Evolutionary conservation across 2,113 vertebrate genomes (phyloP), one percentile per base, ranked within the genome.

Genomic region (Esox niger): DNA sequence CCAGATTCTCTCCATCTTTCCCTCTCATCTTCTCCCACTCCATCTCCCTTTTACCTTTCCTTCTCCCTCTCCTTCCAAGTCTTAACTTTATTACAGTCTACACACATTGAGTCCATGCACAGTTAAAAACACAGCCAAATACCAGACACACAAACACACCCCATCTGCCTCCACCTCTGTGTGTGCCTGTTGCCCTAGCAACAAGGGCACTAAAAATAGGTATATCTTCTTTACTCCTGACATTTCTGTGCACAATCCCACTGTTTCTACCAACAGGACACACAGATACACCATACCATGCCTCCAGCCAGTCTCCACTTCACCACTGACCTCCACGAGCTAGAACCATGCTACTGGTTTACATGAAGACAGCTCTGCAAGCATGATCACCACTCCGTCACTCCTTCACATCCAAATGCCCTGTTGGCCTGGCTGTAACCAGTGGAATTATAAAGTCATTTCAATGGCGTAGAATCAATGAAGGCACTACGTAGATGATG

Each of bases 201-300:
- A 92, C 91, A 91, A 83, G 84, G 83, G 84, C 86, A 90, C 91
- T 92, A 92, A 90, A 92, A 92, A 92, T 92, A 92, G 89, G 86
- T 75, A 84, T 84, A 82, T 91, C 87, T 92, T 88, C 84, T 87
- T 89, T 88, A 88, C 87, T 88, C 86, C 82, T 90, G 88, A 91
- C 89, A 91, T 92, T 91, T 87, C 84, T 84, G 84, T 82, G 83
- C 85, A 88, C 82, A 88, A 87, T 89, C 83, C 68, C 62, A 85
- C 78, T 78, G 87, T 88, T 91, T 89, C 82, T 81, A 85, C 77
- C 86, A 86, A 86, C 84, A 57, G 55, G 38, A 43, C 38, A 43
- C 38, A 43, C 21, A 52, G 6, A 49, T 52, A 52, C 4, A 21
- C 11, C 47, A 32, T 27, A 87, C 85, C 77, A 43, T 86, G 78